These are phyloP conservation scores for Tineola bisselliella DNA, from an alignment of 2,888 invertebrate genomes.

Conservation along the genomic window DNA sequence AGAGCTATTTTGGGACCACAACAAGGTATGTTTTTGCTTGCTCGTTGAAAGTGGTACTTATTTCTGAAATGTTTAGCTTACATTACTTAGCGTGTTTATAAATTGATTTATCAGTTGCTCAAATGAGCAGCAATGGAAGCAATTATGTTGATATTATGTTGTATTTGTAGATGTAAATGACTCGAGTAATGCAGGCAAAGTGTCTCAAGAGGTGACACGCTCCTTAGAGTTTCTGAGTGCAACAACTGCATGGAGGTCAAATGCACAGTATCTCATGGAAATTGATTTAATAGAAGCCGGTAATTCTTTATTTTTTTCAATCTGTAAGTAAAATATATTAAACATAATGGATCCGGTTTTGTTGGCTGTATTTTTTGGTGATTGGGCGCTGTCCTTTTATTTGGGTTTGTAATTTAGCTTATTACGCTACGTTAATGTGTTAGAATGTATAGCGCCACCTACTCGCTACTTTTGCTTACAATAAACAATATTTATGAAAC, in stretches of 20 bases:
- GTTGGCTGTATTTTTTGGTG: background rate
- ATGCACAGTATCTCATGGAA: constrained; percentile 54
- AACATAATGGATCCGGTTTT: background rate
- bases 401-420: background rate
- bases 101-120: no score
- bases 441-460: no score
- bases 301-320: constrained; percentile 20
- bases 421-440: background rate
- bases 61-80: no score
- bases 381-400: background rate
- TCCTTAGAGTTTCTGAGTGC: constrained; percentile 51
- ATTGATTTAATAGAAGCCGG: constrained; percentile 56
- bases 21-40: constrained; percentile 31
- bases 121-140: no score
- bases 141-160: no score
- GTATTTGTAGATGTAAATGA: constrained; percentile 29
- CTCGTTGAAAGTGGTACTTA: no score
- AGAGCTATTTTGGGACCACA: constrained; percentile 56
- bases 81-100: no score
- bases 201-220: constrained; percentile 50
- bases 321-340: constrained; percentile 3
- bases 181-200: constrained; percentile 35
- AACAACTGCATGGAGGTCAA: constrained; percentile 50
- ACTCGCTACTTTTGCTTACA: no score
- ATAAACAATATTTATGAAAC: no score